phyloP scores from a whole-genome alignment of 1,140 invertebrate genomes.

The Drosophila baimaii region DNA sequence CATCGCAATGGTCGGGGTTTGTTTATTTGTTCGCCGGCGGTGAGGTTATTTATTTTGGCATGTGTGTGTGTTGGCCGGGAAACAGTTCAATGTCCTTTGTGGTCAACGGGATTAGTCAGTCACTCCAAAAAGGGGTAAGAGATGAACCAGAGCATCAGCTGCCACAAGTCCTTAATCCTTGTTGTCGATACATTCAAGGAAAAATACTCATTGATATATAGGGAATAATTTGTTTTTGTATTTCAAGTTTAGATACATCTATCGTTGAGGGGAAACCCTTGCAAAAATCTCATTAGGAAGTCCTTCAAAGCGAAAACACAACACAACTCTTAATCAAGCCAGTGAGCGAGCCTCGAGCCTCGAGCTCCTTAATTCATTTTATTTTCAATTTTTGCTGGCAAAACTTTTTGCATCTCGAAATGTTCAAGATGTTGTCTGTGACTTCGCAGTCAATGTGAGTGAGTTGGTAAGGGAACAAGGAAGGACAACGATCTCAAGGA shows the following conservation, averaged over 20 bases:
- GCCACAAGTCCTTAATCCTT: background rate
- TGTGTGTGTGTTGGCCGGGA: conserved; percentile 38
- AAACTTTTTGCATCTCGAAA: conserved; percentile 63
- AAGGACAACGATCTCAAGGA: conserved; percentile 5
- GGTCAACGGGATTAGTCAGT: conserved; percentile 40
- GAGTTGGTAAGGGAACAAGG: background rate
- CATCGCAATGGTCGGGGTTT: conserved; percentile 32
- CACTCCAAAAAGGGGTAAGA: conserved; percentile 1
- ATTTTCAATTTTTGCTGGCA: conserved; percentile 57
- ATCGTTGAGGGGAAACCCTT: background rate
- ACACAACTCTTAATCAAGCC: background rate
- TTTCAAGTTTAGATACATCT: background rate
- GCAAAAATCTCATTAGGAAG: conserved; percentile 1
- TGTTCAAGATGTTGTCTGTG: conserved; percentile 33
- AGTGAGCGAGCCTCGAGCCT: background rate
- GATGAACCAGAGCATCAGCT: background rate
- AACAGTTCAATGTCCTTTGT: conserved; percentile 64
- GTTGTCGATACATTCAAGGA: background rate
- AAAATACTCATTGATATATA: background rate
- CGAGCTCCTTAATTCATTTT: conserved; percentile 58
- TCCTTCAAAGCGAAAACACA: conserved; percentile 4
- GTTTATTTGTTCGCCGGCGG: conserved; percentile 41
- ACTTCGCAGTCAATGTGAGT: conserved; percentile 1
- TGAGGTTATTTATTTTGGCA: conserved; percentile 62
- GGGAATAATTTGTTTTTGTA: background rate